Conservation (phyloP, 2,113 vertebrate species). For the Podiceps cristatus region DNA sequence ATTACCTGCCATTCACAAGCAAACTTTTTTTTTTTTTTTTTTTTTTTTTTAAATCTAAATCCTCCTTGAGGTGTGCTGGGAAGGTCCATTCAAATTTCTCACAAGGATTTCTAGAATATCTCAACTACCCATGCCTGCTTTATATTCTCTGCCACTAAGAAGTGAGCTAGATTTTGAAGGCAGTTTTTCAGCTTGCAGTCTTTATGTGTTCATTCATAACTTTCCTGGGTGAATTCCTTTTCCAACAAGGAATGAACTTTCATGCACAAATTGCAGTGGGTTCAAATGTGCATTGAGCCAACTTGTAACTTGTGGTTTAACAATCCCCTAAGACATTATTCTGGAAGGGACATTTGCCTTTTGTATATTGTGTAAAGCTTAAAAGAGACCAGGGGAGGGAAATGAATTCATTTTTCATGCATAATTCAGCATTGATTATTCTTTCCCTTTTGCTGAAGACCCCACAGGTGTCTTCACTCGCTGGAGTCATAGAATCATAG, state of each 20-base stretch:
- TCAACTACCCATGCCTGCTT: not conserved
- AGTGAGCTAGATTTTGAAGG: not conserved
- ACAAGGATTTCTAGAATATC: not conserved
- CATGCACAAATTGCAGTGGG: not conserved
- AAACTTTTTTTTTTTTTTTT: not conserved
- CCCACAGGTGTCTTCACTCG: not conserved
- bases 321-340: not conserved
- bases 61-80: not conserved
- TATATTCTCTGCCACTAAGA: not conserved
- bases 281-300: not conserved
- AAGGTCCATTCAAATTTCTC: not conserved
- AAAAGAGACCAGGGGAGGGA: not conserved
- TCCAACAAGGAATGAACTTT: not conserved
- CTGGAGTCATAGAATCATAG: too few relatives aligned
- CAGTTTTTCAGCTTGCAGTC: not conserved
- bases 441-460: not conserved
- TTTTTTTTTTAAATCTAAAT: not conserved
- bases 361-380: not conserved
- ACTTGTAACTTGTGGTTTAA: not conserved
- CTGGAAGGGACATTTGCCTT: not conserved
- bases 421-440: not conserved
- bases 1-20: not conserved
- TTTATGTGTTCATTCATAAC: not conserved
- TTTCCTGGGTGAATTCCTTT: not conserved
- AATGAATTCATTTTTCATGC: not conserved